These are phyloP conservation scores for Hydra vulgaris DNA, from an alignment of 30 jellyfish, hydroid and myxozoan genomes.

Conservation along the genomic window DNA sequence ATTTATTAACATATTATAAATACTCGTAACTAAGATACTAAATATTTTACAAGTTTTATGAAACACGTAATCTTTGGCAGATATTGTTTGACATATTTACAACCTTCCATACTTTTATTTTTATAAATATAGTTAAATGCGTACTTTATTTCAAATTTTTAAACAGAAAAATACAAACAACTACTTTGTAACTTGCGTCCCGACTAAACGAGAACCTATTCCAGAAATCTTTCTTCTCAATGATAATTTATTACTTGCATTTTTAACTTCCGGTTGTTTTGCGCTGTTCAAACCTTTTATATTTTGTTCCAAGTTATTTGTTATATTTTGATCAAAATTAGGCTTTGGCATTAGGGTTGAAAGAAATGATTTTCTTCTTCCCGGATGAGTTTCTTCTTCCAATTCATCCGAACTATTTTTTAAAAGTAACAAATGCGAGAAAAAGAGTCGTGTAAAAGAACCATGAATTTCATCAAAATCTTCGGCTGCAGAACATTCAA, in stretches of 20 bases:
- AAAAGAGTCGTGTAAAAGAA: conserved; percentile 40
- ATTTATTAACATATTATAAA: no score
- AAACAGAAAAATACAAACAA: no score
- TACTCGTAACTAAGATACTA: no score
- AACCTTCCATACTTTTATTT: no score
- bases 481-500: conserved; percentile 84
- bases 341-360: no score
- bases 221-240: conserved; percentile 25
- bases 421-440: conserved; percentile 13
- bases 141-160: no score
- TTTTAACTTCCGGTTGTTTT: background rate
- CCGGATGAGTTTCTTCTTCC: conserved; percentile 1
- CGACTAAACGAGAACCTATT: conserved; percentile 25
- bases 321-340: background rate
- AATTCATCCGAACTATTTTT: conserved; percentile 20
- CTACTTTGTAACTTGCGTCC: background rate
- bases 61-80: no score
- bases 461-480: conserved; percentile 51
- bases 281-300: background rate
- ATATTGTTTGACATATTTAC: no score
- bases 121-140: no score
- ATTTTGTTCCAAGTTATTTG: background rate
- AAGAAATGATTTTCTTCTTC: no score
- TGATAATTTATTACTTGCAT: background rate
- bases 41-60: no score